Evolutionary conservation across 2,113 vertebrate genomes (phyloP).

Genomic region (Emydocephalus ijimae): DNA sequence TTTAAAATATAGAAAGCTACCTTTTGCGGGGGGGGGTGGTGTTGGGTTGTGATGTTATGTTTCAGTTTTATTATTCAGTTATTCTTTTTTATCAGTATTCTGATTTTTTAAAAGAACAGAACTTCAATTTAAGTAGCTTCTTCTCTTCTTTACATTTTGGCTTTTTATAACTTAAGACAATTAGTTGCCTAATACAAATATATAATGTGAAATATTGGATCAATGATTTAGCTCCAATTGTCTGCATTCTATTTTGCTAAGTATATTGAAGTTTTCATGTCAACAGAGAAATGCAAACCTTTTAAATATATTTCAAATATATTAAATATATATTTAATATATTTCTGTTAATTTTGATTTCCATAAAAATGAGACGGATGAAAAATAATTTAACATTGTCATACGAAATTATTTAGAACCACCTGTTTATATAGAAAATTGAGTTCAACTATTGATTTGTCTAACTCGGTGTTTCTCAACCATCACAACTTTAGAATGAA

Average conservation of each 20-base stretch:
- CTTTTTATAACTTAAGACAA: not conserved
- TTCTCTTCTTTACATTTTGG: not conserved
- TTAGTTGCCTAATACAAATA: not conserved
- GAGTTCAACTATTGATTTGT: not conserved
- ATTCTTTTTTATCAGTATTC: not conserved
- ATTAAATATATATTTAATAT: not conserved
- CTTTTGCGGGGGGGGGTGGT: too few relatives aligned
- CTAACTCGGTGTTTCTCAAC: not conserved
- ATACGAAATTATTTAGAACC: not conserved
- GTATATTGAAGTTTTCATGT: not conserved
- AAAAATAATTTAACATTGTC: not conserved
- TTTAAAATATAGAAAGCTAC: not conserved
- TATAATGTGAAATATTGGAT: not conserved
- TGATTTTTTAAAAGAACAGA: not conserved
- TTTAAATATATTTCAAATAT: not conserved
- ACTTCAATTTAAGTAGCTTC: not conserved
- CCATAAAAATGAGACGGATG: not conserved
- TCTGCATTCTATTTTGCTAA: not conserved
- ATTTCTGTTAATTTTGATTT: not conserved
- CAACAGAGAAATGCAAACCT: not conserved
- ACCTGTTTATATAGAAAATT: not conserved
- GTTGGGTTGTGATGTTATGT: not conserved
- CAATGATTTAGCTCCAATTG: not conserved
- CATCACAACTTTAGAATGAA: not conserved
- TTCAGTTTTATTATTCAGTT: not conserved